Percentiles rank a stretch among this genome's conserved stretches.
phyloP scores from a whole-genome alignment of 2,797 vertebrate genomes.

The Alectoris magna region DNA sequence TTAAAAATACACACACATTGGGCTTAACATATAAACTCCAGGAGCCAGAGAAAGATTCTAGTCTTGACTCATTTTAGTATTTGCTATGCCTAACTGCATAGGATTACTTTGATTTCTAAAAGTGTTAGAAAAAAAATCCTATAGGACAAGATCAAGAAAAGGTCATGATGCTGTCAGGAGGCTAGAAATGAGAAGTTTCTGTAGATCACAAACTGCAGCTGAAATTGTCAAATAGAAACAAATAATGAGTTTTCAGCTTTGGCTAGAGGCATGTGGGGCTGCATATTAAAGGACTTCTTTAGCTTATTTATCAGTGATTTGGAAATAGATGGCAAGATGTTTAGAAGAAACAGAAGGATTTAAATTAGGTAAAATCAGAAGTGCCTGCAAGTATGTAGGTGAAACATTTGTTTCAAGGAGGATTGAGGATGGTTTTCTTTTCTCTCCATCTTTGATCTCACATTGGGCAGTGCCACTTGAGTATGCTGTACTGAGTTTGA shows the following conservation, averaged over 20 bases:
- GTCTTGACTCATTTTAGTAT: not conserved
- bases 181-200: not conserved
- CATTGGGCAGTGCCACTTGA: not conserved
- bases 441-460: not conserved
- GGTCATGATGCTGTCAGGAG: not conserved
- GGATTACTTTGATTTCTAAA: not conserved
- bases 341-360: not conserved
- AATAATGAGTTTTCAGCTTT: not conserved
- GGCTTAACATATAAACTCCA: not conserved
- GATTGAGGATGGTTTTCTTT: not conserved
- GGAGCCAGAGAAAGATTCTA: not conserved
- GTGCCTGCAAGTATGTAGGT: not conserved
- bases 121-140: not conserved
- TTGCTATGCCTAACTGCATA: not conserved
- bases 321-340: not conserved
- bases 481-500: not conserved
- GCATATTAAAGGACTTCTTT: not conserved
- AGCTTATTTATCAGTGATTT: not conserved
- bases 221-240: not conserved
- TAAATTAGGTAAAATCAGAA: not conserved
- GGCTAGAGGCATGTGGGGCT: not conserved
- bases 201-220: not conserved
- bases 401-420: not conserved
- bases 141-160: not conserved
- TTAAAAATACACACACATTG: not conserved